Evolutionary conservation across 2,797 vertebrate genomes (phyloP), one percentile per base, ranked within the genome.

Genomic region (Gymnodraco acuticeps): DNA sequence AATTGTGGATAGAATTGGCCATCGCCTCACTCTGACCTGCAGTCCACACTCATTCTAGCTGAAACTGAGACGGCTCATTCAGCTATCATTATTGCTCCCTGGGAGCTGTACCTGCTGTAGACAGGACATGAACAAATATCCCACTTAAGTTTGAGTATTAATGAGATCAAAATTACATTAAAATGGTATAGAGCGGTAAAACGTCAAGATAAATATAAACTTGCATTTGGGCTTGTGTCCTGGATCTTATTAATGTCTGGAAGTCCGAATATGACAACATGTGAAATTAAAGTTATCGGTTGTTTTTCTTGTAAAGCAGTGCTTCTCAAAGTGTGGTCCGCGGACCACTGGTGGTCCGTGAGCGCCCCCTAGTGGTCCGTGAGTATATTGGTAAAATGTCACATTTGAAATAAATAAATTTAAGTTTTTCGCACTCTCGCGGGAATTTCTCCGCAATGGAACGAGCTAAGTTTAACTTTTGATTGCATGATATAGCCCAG

Each of bases 71-170:
- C 31, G 43, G 31, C 72, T 56, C 2, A 51, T 19, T 13, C 77
- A 83, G 67, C 64, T 85, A 77, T 75, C 60, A 63, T 65, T 27
- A 14, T 42, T 66, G 14, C 15, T 77, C 16, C 11, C 5, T 54
- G 3, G 1, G 10, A 77, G 48, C 42, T 33, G 10, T 17, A 65
- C 23, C 33, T 47, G 52, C n/a, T 64, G 38, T 20, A 7, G 15
- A 58, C 19, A 23, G 20, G 8, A 27, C 2, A 45, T 75, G 60
- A 38, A 56, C 20, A 72, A 51, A 14, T 61, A 19, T 5, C 13
- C 69, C 27, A 27, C 27, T 27, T 27, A 5, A 27, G 27, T 27
- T 27, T 27, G 27, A 27, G 27, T 27, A 33, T 52, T 63, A 50
- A 63, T 78, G 43, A 54, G 10, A 17, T 20, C 10, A 42, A n/a